Percentiles rank a stretch among this genome's conserved stretches.
Evolutionary conservation across 2,888 invertebrate genomes (phyloP).

Genomic region (Latrodectus elegans): DNA sequence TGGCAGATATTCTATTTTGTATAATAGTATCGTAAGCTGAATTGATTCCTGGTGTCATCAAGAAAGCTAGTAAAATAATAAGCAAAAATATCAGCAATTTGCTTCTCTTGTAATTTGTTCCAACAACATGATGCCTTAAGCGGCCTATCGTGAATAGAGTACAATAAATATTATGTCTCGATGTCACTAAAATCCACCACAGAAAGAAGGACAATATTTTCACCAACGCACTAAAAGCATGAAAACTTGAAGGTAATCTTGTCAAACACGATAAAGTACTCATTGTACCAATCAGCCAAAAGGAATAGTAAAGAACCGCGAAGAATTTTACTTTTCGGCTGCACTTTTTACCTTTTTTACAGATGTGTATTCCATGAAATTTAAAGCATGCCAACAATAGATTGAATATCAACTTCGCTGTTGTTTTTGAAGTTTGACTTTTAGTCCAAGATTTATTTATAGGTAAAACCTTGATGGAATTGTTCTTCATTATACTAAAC

Average conservation of each 20-base stretch:
- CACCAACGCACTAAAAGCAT: conserved; percentile 31
- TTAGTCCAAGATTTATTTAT: neutral
- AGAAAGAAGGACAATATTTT: conserved; percentile 20
- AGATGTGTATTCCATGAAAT: neutral
- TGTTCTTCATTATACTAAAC: too few relatives aligned
- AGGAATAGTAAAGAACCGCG: conserved; percentile 24
- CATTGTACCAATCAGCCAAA: conserved; percentile 26
- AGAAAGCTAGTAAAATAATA: conserved; percentile 14
- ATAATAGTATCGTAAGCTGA: conserved; percentile 7
- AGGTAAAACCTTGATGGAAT: too few relatives aligned
- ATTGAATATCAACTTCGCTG: neutral
- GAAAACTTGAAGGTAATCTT: conserved; percentile 37
- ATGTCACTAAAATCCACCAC: conserved; percentile 36
- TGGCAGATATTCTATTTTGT: neutral
- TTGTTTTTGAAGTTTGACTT: neutral
- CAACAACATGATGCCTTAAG: neutral
- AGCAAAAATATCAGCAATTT: neutral
- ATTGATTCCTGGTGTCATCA: conserved; percentile 27
- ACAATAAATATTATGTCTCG: neutral
- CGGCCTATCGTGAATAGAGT: neutral
- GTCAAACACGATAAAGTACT: conserved; percentile 22
- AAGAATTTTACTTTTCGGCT: neutral
- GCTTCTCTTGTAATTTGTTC: neutral
- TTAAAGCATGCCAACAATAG: neutral
- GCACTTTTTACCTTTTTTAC: neutral